Evolutionary conservation across 2,113 vertebrate species (phyloP).

Genomic region (Ardeotis arabs): DNA sequence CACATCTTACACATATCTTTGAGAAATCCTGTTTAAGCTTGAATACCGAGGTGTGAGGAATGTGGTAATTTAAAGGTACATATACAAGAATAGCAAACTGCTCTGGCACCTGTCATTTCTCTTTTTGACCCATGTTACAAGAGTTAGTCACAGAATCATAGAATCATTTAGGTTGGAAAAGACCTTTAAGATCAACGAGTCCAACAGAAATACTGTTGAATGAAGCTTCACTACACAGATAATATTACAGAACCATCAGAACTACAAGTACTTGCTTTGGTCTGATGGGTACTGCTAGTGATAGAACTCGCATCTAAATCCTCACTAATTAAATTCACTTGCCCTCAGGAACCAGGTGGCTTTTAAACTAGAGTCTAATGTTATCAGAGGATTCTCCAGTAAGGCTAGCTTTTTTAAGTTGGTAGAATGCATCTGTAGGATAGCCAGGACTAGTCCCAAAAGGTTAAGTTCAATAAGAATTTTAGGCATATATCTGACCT

Average conservation of each 20-base stretch:
- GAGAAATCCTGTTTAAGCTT: slow-evolving; percentile 2
- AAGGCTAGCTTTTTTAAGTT: not conserved
- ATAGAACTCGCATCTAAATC: not conserved
- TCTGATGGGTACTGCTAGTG: not conserved
- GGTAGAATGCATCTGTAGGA: not conserved
- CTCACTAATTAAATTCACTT: not conserved
- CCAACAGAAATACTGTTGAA: not conserved
- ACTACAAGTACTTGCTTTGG: not conserved
- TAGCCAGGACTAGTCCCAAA: not conserved
- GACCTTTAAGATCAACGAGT: too few relatives aligned
- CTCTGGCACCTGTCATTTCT: not conserved
- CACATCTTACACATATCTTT: not conserved
- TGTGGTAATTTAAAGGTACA: not conserved
- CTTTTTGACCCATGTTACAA: not conserved
- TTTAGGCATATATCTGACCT: not conserved
- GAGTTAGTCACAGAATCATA: not conserved
- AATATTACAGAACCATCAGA: not conserved
- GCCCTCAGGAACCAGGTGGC: not conserved
- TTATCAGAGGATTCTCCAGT: not conserved
- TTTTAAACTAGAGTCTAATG: not conserved
- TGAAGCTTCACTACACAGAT: not conserved
- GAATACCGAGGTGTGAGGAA: not conserved
- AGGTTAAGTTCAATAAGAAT: not conserved
- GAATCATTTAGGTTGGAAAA: too few relatives aligned
- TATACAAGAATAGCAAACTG: not conserved